A percentile compares a stretch with the other conserved stretches of the same genome.
Conservation (phyloP, 1,140 invertebrate species). For the Leptinotarsa defecta region DNA sequence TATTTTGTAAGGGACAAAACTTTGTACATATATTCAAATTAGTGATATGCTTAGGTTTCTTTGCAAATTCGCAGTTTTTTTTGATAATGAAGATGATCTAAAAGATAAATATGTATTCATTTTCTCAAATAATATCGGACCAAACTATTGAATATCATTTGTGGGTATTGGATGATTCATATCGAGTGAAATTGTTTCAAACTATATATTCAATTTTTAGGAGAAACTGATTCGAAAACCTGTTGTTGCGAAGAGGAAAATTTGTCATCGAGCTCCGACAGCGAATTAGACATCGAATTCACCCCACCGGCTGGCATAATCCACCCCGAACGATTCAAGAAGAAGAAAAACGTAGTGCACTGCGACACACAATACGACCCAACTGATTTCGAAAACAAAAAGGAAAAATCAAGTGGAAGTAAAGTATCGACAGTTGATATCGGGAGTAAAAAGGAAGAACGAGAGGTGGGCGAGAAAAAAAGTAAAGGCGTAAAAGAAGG, state of each 20-base stretch:
- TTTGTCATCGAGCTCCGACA: constrained; percentile 41
- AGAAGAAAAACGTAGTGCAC: constrained; percentile 48
- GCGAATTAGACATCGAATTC: constrained; percentile 55
- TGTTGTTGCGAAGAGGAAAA: constrained; percentile 41
- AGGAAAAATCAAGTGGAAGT: constrained; percentile 29
- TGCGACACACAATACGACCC: constrained; percentile 50
- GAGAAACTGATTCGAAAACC: constrained; percentile 28
- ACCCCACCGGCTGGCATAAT: constrained; percentile 54
- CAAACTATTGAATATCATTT: no score
- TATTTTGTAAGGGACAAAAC: no score
- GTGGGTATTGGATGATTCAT: no score
- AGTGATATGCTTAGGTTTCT: no score
- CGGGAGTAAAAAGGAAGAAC: constrained; percentile 36
- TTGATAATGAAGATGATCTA: no score
- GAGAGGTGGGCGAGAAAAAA: constrained; percentile 31
- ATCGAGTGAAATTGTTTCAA: background rate
- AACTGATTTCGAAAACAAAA: constrained; percentile 42
- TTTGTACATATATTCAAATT: no score
- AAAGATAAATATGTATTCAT: no score
- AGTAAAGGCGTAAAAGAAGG: background rate
- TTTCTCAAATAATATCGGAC: no score
- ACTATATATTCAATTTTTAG: constrained; percentile 8
- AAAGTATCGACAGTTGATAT: constrained; percentile 30
- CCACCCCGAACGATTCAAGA: constrained; percentile 48
- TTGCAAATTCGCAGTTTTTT: no score